Conservation (phyloP, 2,797 vertebrate genomes). For the Pelochelys cantorii region DNA sequence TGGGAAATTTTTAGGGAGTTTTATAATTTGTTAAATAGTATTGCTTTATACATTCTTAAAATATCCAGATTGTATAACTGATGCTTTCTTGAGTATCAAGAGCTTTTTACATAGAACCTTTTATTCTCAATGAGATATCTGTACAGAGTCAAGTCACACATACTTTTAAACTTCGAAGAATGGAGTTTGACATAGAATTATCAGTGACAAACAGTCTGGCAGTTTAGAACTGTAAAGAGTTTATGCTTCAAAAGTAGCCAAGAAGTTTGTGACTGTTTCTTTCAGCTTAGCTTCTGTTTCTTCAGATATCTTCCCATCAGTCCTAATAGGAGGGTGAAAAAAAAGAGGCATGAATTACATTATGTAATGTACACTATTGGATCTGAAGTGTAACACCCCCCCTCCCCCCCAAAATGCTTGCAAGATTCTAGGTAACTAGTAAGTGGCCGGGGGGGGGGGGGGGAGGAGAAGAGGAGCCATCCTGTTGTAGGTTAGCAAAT, state of each 20-base stretch:
- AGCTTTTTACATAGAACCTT: slow-evolving; percentile 76
- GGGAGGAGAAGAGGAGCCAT: no score
- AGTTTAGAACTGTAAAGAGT: slow-evolving; percentile 67
- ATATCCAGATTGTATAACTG: not conserved
- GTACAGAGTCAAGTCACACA: slow-evolving; percentile 88
- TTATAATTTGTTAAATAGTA: rapidly evolving
- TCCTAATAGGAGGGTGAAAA: slow-evolving; percentile 75
- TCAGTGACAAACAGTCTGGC: slow-evolving; percentile 74
- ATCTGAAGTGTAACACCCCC: no score
- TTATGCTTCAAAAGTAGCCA: slow-evolving; percentile 84
- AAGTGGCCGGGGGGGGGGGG: no score
- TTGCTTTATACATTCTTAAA: not conserved
- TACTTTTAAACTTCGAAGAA: slow-evolving; percentile 83
- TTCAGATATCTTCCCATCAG: slow-evolving; percentile 92
- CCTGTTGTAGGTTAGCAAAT: not conserved
- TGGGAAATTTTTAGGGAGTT: not conserved
- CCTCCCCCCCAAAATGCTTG: not conserved
- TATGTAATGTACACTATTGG: no score
- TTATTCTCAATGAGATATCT: slow-evolving; percentile 89
- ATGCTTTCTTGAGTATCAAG: not conserved
- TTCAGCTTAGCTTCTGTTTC: slow-evolving; percentile 94
- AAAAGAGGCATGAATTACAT: not conserved
- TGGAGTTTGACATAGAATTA: slow-evolving; percentile 76
- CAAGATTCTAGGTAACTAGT: not conserved
- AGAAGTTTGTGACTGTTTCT: slow-evolving; percentile 91